These are phyloP conservation scores for Oryzias sinensis DNA, from an alignment of 2,797 vertebrate species.

Conservation along the genomic window DNA sequence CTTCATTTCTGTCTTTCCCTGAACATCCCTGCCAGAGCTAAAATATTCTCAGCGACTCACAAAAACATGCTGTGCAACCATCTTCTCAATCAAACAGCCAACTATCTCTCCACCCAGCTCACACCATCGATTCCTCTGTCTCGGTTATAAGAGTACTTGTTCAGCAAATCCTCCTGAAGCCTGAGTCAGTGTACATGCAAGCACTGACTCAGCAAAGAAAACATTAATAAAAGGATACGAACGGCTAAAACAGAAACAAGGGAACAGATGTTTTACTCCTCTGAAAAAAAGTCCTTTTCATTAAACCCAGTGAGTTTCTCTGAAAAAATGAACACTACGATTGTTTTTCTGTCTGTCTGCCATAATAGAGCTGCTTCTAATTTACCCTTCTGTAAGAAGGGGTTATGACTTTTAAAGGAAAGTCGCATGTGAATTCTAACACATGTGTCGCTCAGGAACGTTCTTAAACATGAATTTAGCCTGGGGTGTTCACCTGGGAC, in stretches of 20 bases:
- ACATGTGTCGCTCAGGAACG: too few species aligned
- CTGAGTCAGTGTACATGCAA: constrained; percentile 29
- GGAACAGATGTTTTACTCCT: constrained; percentile 17
- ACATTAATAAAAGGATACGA: constrained; percentile 17
- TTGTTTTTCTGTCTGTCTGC: too few species aligned
- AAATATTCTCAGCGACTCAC: constrained; percentile 29
- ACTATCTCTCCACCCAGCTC: constrained; percentile 23
- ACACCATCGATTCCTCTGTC: constrained; percentile 12
- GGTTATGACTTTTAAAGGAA: too few species aligned
- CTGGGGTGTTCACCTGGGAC: too few species aligned
- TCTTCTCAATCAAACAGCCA: constrained; percentile 32
- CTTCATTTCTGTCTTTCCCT: neutral
- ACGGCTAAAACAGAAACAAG: constrained; percentile 9
- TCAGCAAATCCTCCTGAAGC: constrained; percentile 48
- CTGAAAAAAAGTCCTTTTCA: neutral
- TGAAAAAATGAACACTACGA: too few species aligned
- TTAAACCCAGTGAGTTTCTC: neutral
- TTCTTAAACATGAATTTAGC: too few species aligned
- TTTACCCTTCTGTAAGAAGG: too few species aligned
- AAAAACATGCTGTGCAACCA: constrained; percentile 21
- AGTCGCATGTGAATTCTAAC: too few species aligned
- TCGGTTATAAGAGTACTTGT: constrained; percentile 37
- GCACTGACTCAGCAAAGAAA: constrained; percentile 51
- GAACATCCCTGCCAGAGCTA: constrained; percentile 13
- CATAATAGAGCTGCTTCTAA: too few species aligned